Percentiles rank a stretch among this genome's conserved stretches.
Evolutionary conservation across 2,113 vertebrate species (phyloP).

Genomic region (Rhea americana): DNA sequence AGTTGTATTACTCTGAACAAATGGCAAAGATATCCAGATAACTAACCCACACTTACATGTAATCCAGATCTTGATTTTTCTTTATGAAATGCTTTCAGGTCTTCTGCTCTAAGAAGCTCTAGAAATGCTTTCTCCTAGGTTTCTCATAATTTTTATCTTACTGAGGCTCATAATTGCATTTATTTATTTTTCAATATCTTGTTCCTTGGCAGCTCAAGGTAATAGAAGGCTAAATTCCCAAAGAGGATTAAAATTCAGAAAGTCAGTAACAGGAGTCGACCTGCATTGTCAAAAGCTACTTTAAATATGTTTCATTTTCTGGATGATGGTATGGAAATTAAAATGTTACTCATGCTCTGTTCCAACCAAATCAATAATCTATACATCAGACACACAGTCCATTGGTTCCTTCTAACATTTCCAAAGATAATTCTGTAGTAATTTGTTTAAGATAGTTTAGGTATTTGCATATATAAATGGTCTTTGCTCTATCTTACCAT

Average conservation of each 20-base stretch:
- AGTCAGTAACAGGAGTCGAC: not conserved
- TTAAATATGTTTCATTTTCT: not conserved
- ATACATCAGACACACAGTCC: not conserved
- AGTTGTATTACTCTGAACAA: not conserved
- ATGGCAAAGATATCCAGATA: not conserved
- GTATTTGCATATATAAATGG: not conserved
- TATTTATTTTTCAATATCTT: not conserved
- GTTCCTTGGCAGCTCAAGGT: not conserved
- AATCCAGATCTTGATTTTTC: not conserved
- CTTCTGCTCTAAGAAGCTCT: not conserved
- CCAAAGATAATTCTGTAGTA: not conserved
- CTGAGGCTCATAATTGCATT: not conserved
- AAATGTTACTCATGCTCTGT: not conserved
- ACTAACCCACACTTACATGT: rapidly evolving
- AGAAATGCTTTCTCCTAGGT: not conserved
- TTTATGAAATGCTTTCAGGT: not conserved
- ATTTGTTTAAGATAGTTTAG: not conserved
- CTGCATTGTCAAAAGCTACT: not conserved
- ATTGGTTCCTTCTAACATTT: not conserved
- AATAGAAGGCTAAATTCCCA: not conserved
- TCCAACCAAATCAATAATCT: not conserved
- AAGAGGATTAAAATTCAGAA: not conserved
- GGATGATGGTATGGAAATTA: not conserved
- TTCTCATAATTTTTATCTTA: not conserved
- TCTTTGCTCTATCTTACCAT: not conserved